phyloP scores from a whole-genome alignment of 1,140 invertebrate species.

The Drosophila miranda region DNA sequence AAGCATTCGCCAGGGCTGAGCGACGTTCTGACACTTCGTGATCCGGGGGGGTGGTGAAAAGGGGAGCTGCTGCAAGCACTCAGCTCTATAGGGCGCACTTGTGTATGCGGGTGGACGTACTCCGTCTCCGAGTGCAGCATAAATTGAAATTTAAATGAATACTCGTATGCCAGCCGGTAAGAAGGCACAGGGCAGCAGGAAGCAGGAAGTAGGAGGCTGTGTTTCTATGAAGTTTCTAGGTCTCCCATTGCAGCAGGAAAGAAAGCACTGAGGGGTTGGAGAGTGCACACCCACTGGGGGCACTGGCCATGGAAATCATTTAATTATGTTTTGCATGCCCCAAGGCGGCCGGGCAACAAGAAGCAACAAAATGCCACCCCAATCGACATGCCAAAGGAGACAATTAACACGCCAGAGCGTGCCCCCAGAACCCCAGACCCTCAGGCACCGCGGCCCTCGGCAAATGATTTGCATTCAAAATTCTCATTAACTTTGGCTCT shows the following conservation, averaged over 20 bases:
- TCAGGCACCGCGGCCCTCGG: slow-evolving; percentile 3
- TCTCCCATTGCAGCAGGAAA: background rate
- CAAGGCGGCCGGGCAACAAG: background rate
- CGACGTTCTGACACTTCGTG: background rate
- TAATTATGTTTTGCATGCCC: slow-evolving; percentile 35
- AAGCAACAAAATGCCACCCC: slow-evolving; percentile 11
- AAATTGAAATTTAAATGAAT: slow-evolving; percentile 72
- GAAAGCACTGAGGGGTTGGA: background rate
- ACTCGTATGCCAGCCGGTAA: slow-evolving; percentile 20
- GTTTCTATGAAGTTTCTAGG: no score
- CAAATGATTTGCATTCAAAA: slow-evolving; percentile 52
- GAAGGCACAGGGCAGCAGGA: background rate
- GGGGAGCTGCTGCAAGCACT: slow-evolving; percentile 21
- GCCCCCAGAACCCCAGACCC: background rate
- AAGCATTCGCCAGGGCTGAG: slow-evolving; percentile 21
- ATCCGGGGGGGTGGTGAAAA: background rate
- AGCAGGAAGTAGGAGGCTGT: no score
- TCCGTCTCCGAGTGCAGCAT: slow-evolving; percentile 17
- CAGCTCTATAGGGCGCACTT: slow-evolving; percentile 17
- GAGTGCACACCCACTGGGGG: background rate
- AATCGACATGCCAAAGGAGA: slow-evolving; percentile 13
- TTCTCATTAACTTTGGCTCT: slow-evolving; percentile 34
- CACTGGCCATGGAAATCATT: slow-evolving; percentile 48
- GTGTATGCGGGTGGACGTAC: no score
- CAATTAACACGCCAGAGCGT: slow-evolving; percentile 37